phyloP scores from a whole-genome alignment of 2,888 invertebrate species.

The Pollenia griseotomentosa region DNA sequence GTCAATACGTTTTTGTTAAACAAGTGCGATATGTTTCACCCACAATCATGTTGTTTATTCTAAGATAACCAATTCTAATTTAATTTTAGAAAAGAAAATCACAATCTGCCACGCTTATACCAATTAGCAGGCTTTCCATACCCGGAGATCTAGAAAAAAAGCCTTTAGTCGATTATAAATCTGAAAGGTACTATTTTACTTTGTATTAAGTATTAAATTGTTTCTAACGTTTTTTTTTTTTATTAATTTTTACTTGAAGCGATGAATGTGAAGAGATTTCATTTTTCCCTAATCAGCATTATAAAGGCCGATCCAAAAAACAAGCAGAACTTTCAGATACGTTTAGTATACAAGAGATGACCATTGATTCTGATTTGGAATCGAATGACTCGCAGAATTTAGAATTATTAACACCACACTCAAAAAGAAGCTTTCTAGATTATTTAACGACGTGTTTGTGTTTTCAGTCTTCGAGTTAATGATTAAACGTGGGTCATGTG shows the following conservation, averaged over 20 bases:
- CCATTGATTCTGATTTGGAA: conserved; percentile 83
- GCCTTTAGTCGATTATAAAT: conserved; percentile 84
- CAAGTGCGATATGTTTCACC: too few relatives aligned
- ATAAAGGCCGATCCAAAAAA: conserved; percentile 78
- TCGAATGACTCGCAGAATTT: conserved; percentile 84
- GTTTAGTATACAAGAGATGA: conserved; percentile 84
- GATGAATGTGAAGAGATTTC: conserved; percentile 84
- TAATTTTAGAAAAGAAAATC: conserved; percentile 80
- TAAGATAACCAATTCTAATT: not conserved
- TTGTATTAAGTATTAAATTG: not conserved
- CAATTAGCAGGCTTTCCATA: conserved; percentile 83
- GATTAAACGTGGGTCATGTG: not conserved
- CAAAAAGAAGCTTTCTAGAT: conserved; percentile 80
- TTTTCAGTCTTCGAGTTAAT: conserved; percentile 79
- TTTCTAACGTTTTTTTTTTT: conserved; percentile 4
- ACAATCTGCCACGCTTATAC: conserved; percentile 83
- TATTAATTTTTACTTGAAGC: conserved; percentile 68
- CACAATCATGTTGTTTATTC: too few relatives aligned
- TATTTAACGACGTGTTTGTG: conserved; percentile 79
- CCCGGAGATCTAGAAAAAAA: conserved; percentile 82
- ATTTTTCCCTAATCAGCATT: conserved; percentile 82
- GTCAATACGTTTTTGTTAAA: too few relatives aligned
- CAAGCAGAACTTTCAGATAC: conserved; percentile 83
- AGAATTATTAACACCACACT: conserved; percentile 82
- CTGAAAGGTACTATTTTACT: conserved; percentile 79